phyloP scores from a whole-genome alignment of 2,797 vertebrate species.

The Chaunax sp. region DNA sequence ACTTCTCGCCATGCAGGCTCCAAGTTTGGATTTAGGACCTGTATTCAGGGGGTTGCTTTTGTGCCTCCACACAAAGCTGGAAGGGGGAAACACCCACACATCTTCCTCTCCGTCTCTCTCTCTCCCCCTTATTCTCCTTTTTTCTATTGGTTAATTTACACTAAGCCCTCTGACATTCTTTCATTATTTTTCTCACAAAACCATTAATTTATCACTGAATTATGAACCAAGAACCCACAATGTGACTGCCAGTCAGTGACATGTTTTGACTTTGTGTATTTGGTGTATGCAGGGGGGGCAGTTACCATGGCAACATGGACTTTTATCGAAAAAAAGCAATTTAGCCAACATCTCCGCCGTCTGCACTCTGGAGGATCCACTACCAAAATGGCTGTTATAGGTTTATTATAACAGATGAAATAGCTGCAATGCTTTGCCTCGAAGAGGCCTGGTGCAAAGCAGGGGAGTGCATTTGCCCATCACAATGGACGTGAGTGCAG shows the following conservation, averaged over 20 bases:
- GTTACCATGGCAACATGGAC: constrained; percentile 76
- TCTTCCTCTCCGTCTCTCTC: constrained; percentile 6
- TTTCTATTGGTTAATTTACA: constrained; percentile 40
- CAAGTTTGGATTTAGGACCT: constrained; percentile 78
- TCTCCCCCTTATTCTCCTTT: not conserved
- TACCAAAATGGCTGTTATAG: constrained; percentile 34
- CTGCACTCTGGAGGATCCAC: constrained; percentile 34
- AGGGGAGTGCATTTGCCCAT: constrained; percentile 41
- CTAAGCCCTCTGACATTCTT: constrained; percentile 77
- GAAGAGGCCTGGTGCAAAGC: constrained; percentile 24
- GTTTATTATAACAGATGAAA: constrained; percentile 57
- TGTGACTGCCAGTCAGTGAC: constrained; percentile 76
- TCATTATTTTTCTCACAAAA: constrained; percentile 82
- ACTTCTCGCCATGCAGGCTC: constrained; percentile 60
- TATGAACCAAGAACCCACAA: constrained; percentile 80
- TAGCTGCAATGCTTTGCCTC: constrained; percentile 44
- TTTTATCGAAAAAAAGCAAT: constrained; percentile 73
- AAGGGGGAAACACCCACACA: constrained; percentile 36
- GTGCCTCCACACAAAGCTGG: constrained; percentile 65
- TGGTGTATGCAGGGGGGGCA: not conserved
- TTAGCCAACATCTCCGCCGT: constrained; percentile 57
- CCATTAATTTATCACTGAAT: constrained; percentile 83
- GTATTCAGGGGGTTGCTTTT: constrained; percentile 79
- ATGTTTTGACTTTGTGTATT: constrained; percentile 69
- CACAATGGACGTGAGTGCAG: constrained; percentile 45